Evolutionary conservation across 1,140 invertebrate species (phyloP).

Genomic region (Euwallacea similis): DNA sequence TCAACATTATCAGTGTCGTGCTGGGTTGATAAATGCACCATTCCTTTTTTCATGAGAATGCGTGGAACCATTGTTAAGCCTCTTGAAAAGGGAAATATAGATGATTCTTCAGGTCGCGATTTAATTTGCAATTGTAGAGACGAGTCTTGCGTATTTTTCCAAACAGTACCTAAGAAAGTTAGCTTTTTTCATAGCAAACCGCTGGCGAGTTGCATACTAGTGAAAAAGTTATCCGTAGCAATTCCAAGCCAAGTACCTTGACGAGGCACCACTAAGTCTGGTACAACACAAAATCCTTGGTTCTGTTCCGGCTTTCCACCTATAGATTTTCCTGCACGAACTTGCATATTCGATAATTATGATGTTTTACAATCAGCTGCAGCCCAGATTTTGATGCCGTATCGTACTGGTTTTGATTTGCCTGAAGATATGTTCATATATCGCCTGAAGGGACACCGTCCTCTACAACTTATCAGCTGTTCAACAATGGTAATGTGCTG

Average conservation of each 20-base stretch:
- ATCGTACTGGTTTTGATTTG: slow-evolving; percentile 31
- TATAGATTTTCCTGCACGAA: slow-evolving; percentile 38
- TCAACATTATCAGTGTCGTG: slow-evolving; percentile 36
- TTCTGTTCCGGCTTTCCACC: slow-evolving; percentile 19
- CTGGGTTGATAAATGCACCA: slow-evolving; percentile 43
- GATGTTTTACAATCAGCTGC: slow-evolving; percentile 33
- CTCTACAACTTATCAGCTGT: slow-evolving; percentile 29
- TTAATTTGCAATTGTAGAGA: slow-evolving; percentile 6
- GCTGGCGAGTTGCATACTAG: slow-evolving; percentile 36
- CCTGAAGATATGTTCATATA: slow-evolving; percentile 15
- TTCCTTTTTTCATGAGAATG: slow-evolving; percentile 42
- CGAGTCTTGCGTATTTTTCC: slow-evolving; percentile 42
- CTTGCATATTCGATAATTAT: slow-evolving; percentile 36
- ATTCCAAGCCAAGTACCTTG: slow-evolving; percentile 18
- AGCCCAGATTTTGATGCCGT: slow-evolving; percentile 36
- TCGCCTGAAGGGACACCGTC: slow-evolving; percentile 20
- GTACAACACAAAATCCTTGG: slow-evolving; percentile 27
- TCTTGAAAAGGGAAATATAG: slow-evolving; percentile 45
- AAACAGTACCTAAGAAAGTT: slow-evolving; percentile 46
- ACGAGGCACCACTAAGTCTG: slow-evolving; percentile 23
- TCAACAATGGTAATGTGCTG: slow-evolving; percentile 37
- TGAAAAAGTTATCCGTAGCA: slow-evolving; percentile 37
- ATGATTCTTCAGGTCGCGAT: slow-evolving; percentile 22
- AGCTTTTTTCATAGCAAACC: slow-evolving; percentile 40
- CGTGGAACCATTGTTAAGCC: slow-evolving; percentile 44